Conservation (phyloP, 2,888 invertebrate species). For the Drosophila mimica region DNA sequence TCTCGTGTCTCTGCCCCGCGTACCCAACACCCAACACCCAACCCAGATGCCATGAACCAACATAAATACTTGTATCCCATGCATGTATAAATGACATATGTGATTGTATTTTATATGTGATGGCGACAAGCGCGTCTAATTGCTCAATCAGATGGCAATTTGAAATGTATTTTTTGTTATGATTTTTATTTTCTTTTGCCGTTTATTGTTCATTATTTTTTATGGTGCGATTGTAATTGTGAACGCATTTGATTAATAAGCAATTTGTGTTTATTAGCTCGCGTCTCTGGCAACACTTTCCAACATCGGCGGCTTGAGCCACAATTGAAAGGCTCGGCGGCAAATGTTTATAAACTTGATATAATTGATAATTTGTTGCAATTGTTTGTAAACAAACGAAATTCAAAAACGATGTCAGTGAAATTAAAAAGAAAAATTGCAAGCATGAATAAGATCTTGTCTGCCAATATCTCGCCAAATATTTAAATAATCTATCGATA, state of each 20-base stretch:
- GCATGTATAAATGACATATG: slow-evolving; percentile 47
- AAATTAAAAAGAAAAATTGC: slow-evolving; percentile 26
- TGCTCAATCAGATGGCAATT: slow-evolving; percentile 60
- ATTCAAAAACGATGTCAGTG: slow-evolving; percentile 2
- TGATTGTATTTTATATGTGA: slow-evolving; percentile 50
- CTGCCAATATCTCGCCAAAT: neutral
- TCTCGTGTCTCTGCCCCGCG: slow-evolving; percentile 5
- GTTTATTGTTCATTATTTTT: slow-evolving; percentile 42
- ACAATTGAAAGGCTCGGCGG: slow-evolving; percentile 44
- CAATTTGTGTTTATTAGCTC: slow-evolving; percentile 74
- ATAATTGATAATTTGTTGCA: slow-evolving; percentile 65
- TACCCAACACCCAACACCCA: slow-evolving; percentile 18
- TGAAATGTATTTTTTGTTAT: slow-evolving; percentile 25
- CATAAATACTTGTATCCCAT: slow-evolving; percentile 41
- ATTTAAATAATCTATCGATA: neutral
- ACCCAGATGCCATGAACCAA: slow-evolving; percentile 42
- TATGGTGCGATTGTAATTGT: slow-evolving; percentile 53
- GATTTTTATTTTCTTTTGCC: slow-evolving; percentile 9
- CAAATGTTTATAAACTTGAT: slow-evolving; percentile 47
- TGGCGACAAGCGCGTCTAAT: slow-evolving; percentile 65
- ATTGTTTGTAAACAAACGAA: slow-evolving; percentile 60
- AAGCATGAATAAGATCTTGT: neutral
- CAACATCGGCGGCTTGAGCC: slow-evolving; percentile 30
- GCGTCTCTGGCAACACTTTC: slow-evolving; percentile 67
- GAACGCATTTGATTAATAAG: slow-evolving; percentile 66